Conservation (phyloP, 2,113 vertebrate genomes). For the Callaeas wilsoni region DNA sequence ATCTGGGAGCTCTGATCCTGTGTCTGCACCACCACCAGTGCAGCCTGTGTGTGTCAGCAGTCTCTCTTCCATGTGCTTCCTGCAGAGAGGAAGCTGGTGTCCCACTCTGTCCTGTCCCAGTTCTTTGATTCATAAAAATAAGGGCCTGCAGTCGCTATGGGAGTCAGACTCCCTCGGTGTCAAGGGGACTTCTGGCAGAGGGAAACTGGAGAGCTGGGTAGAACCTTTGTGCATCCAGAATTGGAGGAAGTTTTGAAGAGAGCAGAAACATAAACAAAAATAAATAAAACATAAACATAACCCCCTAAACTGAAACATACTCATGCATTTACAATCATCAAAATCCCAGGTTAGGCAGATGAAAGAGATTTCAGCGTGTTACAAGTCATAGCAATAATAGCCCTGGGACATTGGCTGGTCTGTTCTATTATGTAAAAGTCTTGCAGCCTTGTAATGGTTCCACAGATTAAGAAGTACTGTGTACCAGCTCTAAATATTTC, state of each 20-base stretch:
- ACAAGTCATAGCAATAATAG: conserved; percentile 70
- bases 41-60: neutral
- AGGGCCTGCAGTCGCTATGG: neutral
- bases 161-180: neutral
- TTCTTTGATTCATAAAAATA: neutral
- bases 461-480: conserved; percentile 66
- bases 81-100: neutral
- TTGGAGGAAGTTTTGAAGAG: conserved; percentile 12
- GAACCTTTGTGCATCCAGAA: neutral
- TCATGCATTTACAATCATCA: conserved; percentile 69
- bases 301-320: conserved; percentile 62
- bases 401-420: conserved; percentile 67
- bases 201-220: neutral
- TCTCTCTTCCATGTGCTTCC: neutral
- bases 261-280: conserved; percentile 49
- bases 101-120: neutral
- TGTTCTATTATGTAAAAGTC: conserved; percentile 65
- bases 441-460: conserved; percentile 57
- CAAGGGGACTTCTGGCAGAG: neutral
- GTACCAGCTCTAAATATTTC: conserved; percentile 68
- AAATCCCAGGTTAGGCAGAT: conserved; percentile 71
- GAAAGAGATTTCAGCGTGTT: conserved; percentile 70
- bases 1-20: neutral
- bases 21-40: neutral
- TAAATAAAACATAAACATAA: conserved; percentile 64